These are phyloP conservation scores for Sesamia inferens DNA, from an alignment of 2,888 invertebrate genomes.

Conservation along the genomic window DNA sequence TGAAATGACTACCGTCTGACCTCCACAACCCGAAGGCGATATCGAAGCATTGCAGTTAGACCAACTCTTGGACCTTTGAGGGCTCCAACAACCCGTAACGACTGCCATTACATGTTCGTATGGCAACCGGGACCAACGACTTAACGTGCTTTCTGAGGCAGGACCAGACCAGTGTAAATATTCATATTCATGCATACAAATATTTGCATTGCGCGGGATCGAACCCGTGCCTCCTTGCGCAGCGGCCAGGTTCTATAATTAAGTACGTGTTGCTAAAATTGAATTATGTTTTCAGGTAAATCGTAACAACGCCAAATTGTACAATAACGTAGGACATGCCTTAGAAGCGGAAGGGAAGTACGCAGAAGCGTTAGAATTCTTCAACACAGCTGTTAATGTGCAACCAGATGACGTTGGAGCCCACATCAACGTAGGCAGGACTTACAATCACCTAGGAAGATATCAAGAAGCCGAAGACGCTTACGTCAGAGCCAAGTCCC, in stretches of 20 bases:
- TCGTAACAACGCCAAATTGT: slow-evolving; percentile 97
- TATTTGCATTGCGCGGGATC: too few species aligned
- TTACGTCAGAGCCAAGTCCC: slow-evolving; percentile 96
- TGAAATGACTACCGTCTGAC: too few species aligned
- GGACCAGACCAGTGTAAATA: too few species aligned
- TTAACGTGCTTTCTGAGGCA: too few species aligned
- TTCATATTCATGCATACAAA: too few species aligned
- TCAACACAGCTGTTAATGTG: slow-evolving; percentile 97
- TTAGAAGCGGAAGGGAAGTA: slow-evolving; percentile 93
- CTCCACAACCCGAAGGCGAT: too few species aligned
- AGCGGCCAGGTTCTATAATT: not conserved
- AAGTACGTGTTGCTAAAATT: not conserved
- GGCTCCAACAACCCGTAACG: too few species aligned
- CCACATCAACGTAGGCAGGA: slow-evolving; percentile 98
- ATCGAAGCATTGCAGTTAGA: too few species aligned
- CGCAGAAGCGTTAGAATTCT: slow-evolving; percentile 96
- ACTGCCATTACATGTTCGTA: too few species aligned
- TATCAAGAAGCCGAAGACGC: slow-evolving; percentile 96
- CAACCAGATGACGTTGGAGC: slow-evolving; percentile 99
- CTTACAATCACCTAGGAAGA: slow-evolving; percentile 96
- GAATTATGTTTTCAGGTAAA: slow-evolving; percentile 91
- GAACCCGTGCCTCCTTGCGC: too few species aligned
- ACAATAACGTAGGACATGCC: slow-evolving; percentile 99
- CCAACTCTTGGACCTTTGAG: too few species aligned
- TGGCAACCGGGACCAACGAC: too few species aligned